Conservation (phyloP, 2,797 vertebrate species). For the Semaprochilodus insignis region DNA sequence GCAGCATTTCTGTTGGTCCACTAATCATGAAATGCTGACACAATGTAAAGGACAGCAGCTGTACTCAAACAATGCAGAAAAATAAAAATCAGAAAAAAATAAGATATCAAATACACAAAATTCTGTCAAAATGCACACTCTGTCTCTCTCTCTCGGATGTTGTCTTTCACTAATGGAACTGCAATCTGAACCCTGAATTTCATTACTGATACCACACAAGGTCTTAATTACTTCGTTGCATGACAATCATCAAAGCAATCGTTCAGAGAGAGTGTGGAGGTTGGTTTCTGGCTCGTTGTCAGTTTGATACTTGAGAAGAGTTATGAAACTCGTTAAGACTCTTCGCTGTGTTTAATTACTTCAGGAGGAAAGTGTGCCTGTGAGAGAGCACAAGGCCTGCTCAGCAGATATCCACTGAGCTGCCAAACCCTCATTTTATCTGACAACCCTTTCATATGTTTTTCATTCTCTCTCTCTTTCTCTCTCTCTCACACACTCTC, state of each 20-base stretch:
- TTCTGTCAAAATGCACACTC: background rate
- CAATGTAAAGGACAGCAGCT: too few species aligned
- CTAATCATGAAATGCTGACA: too few species aligned
- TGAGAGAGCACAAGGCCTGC: conserved; percentile 48
- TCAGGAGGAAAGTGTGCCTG: background rate
- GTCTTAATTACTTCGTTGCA: too few species aligned
- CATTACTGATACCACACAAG: background rate
- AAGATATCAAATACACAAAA: too few species aligned
- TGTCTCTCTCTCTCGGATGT: background rate
- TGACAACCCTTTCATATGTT: conserved; percentile 22
- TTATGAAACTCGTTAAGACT: conserved; percentile 8
- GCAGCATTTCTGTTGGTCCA: too few species aligned
- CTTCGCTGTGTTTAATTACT: background rate
- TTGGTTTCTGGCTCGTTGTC: background rate
- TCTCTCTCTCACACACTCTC: conserved; percentile 1
- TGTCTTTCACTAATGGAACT: too few species aligned
- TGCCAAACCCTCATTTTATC: conserved; percentile 42
- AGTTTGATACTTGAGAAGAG: background rate
- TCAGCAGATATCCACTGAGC: conserved; percentile 26
- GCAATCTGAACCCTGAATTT: background rate
- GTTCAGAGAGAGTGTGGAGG: background rate
- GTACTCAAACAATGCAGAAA: too few species aligned
- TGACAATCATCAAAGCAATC: background rate
- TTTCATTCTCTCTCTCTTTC: conserved; percentile 14
- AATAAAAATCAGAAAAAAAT: too few species aligned